Percentiles rank a stretch among this genome's conserved stretches.
These are phyloP conservation scores for Lamellibrachia luymesi DNA, from an alignment of 1,140 invertebrate species.

Conservation along the genomic window DNA sequence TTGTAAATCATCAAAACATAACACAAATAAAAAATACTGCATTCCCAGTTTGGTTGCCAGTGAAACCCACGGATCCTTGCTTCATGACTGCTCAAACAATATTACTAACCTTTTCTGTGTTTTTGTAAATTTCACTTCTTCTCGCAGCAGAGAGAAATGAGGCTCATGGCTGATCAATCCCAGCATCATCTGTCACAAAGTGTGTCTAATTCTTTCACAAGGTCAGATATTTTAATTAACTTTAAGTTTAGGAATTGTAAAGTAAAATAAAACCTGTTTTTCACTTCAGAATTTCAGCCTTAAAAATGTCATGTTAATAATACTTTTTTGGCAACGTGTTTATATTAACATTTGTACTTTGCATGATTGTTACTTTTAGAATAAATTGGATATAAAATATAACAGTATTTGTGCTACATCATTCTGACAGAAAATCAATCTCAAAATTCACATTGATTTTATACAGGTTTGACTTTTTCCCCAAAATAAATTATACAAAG, in stretches of 20 bases:
- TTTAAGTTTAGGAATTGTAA: no score
- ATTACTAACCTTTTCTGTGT: constrained; percentile 29
- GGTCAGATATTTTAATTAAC: neutral
- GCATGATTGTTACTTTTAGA: no score
- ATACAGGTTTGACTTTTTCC: neutral
- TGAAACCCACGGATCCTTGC: neutral
- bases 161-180: constrained; percentile 90
- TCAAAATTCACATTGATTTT: neutral
- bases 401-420: neutral
- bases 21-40: neutral
- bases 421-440: neutral
- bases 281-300: no score
- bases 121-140: constrained; percentile 69
- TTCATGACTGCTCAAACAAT: neutral
- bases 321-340: neutral
- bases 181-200: constrained; percentile 72
- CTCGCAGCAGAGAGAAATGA: constrained; percentile 87
- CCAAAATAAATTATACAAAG: neutral
- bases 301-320: neutral
- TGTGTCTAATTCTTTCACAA: neutral
- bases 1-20: no score
- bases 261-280: no score
- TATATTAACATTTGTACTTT: neutral
- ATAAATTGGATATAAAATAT: neutral
- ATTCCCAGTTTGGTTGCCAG: neutral